Evolutionary conservation across 53 echinoderm and acorn worm species (phyloP), one percentile per base, ranked within the genome.

Genomic region (Apostichopus leukothele): DNA sequence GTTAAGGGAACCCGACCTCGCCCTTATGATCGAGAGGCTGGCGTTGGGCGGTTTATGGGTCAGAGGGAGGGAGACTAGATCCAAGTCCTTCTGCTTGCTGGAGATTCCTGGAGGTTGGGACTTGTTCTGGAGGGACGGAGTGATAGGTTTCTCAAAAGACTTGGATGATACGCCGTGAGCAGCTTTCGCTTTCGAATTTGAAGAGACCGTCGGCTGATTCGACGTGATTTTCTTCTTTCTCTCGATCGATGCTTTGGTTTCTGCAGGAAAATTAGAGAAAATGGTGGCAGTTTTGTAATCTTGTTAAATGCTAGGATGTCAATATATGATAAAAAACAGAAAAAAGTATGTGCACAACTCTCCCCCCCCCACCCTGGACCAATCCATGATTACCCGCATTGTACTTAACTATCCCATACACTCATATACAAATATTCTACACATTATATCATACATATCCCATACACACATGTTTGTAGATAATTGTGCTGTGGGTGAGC

Each of bases 171-270:
- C 5, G 53, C 60, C 9, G 63, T 76, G 55, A 67, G 86, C 18
- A 51, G 92, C 11, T 25, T 57, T 83, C 50, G 77, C 39, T 60
- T 92, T 59, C 63, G 19, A 9, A 53, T 73, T 67, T 80, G 91
- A 12, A 88, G 67, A 52, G 84, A n/a, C 11, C 14, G 67, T 20
- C 6, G 54, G 86, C 50, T 80, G 79, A 76, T 83, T 66, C 83
- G 88, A 76, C 54, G 74, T 88, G 73, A 53, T 87, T 11, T 92
- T 95, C 68, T 94, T 94, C 75, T 92, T 91, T 61, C 96, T 92
- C 66, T 96, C 96, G 23, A 95, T 83, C 7, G 94, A 93, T 67
- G 94, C 90, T 84, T 92, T 94, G 0, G 96, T 96, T 89, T 96
- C 96, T 96, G 94, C 52, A 50, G 50, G 39, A 76, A 39, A 3